phyloP scores from a whole-genome alignment of 2,888 invertebrate genomes.

The Ophonus ardosiacus region DNA sequence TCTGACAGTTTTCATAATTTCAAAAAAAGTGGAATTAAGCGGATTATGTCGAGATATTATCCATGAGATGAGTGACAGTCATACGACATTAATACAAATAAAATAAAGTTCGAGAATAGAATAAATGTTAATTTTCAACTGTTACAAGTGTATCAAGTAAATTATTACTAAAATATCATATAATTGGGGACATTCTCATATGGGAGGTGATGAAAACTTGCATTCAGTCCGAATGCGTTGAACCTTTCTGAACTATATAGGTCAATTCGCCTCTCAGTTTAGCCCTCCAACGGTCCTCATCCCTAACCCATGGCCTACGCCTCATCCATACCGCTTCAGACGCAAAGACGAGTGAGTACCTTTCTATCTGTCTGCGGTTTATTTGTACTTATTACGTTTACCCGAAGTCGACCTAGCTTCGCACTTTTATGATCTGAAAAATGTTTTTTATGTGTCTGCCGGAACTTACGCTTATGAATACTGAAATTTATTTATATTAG shows the following conservation, averaged over 20 bases:
- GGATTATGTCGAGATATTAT: too few species aligned
- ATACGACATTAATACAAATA: too few species aligned
- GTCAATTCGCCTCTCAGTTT: slow-evolving; percentile 26
- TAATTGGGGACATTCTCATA: background rate
- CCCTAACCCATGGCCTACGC: background rate
- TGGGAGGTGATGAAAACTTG: background rate
- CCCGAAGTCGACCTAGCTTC: slow-evolving; percentile 32
- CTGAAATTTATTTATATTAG: slow-evolving; percentile 29
- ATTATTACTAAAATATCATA: background rate
- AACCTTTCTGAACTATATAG: slow-evolving; percentile 1
- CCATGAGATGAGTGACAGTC: too few species aligned
- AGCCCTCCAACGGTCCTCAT: background rate
- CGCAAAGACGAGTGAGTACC: background rate
- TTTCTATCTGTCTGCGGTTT: slow-evolving; percentile 49
- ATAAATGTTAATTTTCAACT: background rate
- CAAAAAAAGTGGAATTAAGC: too few species aligned
- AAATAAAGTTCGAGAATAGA: too few species aligned
- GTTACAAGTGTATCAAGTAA: background rate
- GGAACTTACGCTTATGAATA: slow-evolving; percentile 48
- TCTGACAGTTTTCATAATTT: too few species aligned
- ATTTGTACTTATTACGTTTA: slow-evolving; percentile 53
- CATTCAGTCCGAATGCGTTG: slow-evolving; percentile 15
- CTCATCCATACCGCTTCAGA: background rate
- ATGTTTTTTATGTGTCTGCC: slow-evolving; percentile 41
- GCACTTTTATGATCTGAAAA: slow-evolving; percentile 50